These are phyloP conservation scores for Aphidoletes aphidimyza DNA, from an alignment of 2,888 invertebrate species.

Conservation along the genomic window DNA sequence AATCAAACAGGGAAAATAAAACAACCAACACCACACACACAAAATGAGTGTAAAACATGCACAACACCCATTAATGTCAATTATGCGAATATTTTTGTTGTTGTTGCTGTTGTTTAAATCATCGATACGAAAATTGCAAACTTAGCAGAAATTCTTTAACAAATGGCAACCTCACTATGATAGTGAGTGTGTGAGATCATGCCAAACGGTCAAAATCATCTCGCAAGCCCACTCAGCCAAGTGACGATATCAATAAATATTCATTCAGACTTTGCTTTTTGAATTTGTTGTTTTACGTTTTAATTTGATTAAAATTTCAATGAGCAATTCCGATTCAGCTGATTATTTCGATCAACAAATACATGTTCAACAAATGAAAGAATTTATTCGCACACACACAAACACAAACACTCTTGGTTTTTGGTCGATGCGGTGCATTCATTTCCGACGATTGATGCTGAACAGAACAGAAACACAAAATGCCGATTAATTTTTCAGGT, in stretches of 20 bases:
- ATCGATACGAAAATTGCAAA: not conserved
- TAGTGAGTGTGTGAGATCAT: too few relatives aligned
- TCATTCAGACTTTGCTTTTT: not conserved
- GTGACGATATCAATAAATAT: slow-evolving; percentile 7
- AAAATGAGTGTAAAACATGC: too few relatives aligned
- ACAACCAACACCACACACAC: too few relatives aligned
- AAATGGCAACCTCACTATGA: too few relatives aligned
- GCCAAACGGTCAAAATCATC: not conserved
- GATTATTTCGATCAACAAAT: not conserved
- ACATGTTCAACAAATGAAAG: too few relatives aligned
- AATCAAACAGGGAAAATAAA: too few relatives aligned
- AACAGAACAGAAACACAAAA: not conserved
- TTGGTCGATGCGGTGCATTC: not conserved
- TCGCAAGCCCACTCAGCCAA: not conserved
- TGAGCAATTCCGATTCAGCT: slow-evolving; percentile 9
- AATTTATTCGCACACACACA: too few relatives aligned
- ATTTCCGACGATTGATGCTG: not conserved
- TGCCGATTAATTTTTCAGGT: slow-evolving; percentile 14
- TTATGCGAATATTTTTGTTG: too few relatives aligned
- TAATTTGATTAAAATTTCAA: slow-evolving; percentile 29
- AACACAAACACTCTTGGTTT: too few relatives aligned
- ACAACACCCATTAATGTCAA: too few relatives aligned
- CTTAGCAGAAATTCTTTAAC: too few relatives aligned
- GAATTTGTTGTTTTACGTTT: not conserved
- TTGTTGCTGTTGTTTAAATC: too few relatives aligned